phyloP scores from a whole-genome alignment of 2,797 vertebrate species.

The Spinus pinus region DNA sequence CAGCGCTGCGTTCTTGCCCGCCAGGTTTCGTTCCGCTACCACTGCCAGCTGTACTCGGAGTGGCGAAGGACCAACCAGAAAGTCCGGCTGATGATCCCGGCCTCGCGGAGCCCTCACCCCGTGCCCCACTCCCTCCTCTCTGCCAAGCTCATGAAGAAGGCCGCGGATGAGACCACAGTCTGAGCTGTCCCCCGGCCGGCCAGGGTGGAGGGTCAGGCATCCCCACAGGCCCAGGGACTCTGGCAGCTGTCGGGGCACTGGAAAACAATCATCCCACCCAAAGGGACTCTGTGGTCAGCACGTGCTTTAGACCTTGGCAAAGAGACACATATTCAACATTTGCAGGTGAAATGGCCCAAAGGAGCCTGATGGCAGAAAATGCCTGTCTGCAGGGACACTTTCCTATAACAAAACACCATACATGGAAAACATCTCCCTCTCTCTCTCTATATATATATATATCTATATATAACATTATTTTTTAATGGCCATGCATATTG shows the following conservation, averaged over 20 bases:
- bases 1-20: background rate
- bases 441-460: background rate
- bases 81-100: conserved; percentile 87
- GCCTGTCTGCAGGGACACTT: conserved; percentile 43
- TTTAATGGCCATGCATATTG: conserved; percentile 64
- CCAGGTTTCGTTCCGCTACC: conserved; percentile 95
- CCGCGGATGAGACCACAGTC: conserved; percentile 87
- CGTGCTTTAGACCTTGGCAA: background rate
- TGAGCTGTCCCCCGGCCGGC: conserved; percentile 77
- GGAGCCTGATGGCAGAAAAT: background rate
- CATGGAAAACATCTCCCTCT: conserved; percentile 60
- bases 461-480: conserved; percentile 48
- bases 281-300: background rate
- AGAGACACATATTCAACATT: background rate
- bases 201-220: conserved; percentile 63
- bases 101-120: conserved; percentile 78
- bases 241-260: background rate
- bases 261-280: background rate
- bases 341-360: background rate
- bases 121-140: conserved; percentile 86
- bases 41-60: conserved; percentile 96
- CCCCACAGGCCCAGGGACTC: fast-evolving
- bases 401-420: conserved; percentile 14
- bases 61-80: conserved; percentile 96
- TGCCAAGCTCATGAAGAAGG: conserved; percentile 86